Evolutionary conservation across 2,888 invertebrate species (phyloP), one percentile per base, ranked within the genome.

Genomic region (Dioctria linearis): DNA sequence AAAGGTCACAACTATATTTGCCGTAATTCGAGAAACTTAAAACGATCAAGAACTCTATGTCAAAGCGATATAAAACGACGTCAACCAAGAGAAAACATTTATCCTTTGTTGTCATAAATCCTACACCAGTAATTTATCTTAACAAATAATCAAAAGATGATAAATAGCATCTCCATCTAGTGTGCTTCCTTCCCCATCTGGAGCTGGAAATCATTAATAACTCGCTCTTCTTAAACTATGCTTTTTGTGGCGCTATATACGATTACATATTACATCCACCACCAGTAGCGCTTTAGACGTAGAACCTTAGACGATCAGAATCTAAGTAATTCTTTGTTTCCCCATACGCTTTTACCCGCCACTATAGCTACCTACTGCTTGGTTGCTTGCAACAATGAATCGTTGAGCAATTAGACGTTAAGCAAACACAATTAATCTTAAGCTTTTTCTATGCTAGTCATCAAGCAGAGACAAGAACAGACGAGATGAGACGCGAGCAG

Each of bases 51-150:
- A 49, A 11, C 39, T 3, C 11, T 39, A 39, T 75, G 42, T 43
- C 73, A 40, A 59, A 75, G 43, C 73, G 59, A 13, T 43, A 75
- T n/a, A 75, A 75, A 75, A 59, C 57, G 59, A 40, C 43, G 42
- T 25, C 57, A 43, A 42, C 46, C 42, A 39, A 40, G 73, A 43
- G 66, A n/a, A 46, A 75, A 42, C 73, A 59, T 75, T 43, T 40
- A 75, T 75, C 73, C 73, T 75, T 75, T 75, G 73, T 75, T 75
- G 73, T 75, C 73, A 75, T 57, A 75, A 59, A 75, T 75, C 59
- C 73, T 59, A 59, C 73, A 59, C 42, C 73, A 75, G 73, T 54
- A 75, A 75, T 75, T 75, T 59, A 75, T 75, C 73, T 75, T 49
- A 42, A 75, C 73, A 75, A 59, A 75, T 59, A 75, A 75, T 75